A percentile compares a stretch with the other conserved stretches of the same genome.
phyloP scores from a whole-genome alignment of 37 sponge, comb jelly and placozoan genomes.

The Dysidea cf. avara region DNA sequence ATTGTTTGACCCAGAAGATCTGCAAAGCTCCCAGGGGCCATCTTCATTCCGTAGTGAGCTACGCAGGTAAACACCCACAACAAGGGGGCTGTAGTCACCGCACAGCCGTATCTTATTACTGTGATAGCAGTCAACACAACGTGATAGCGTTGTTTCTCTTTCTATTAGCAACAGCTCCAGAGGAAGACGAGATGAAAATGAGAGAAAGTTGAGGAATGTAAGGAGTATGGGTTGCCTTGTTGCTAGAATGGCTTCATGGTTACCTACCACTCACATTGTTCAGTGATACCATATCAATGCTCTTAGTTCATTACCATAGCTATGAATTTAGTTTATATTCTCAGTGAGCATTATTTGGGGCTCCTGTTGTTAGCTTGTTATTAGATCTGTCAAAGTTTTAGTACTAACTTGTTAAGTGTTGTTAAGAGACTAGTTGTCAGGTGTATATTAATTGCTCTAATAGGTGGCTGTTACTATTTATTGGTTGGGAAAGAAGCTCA shows the following conservation, averaged over 20 bases:
- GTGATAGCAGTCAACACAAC: no score
- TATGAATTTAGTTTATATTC: no score
- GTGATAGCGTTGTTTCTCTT: no score
- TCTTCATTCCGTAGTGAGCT: background rate
- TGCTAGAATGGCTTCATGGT: background rate
- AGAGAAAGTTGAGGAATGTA: conserved; percentile 51
- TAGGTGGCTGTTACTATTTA: conserved; percentile 52
- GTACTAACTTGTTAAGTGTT: no score
- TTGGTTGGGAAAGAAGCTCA: conserved; percentile 22
- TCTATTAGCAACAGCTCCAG: background rate
- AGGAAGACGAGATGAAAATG: conserved; percentile 24
- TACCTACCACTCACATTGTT: background rate
- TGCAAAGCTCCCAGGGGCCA: conserved; percentile 1
- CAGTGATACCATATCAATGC: no score
- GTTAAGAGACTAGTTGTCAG: no score
- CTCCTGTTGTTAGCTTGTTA: no score
- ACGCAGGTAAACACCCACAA: background rate
- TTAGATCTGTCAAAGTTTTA: no score
- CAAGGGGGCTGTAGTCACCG: no score
- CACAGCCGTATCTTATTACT: no score
- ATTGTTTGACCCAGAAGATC: conserved; percentile 69
- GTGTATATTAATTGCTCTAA: background rate
- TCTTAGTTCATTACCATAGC: no score
- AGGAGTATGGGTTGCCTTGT: conserved; percentile 1
- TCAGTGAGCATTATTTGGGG: no score